phyloP scores from a whole-genome alignment of 2,888 invertebrate genomes.

The Limnephilus lunatus region DNA sequence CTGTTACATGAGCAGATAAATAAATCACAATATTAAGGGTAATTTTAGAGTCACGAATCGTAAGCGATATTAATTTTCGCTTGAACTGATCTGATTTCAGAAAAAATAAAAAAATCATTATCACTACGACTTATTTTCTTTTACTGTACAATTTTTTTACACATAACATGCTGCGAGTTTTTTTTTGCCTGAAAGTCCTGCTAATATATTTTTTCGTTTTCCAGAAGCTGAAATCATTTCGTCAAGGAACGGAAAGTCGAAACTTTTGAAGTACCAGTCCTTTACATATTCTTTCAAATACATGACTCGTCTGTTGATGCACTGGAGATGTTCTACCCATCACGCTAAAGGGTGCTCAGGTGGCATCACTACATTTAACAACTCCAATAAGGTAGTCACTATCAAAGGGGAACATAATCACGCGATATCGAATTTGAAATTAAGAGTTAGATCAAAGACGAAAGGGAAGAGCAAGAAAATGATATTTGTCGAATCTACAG shows the following conservation, averaged over 20 bases:
- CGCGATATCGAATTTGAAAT: not conserved
- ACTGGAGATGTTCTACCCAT: slow-evolving; percentile 41
- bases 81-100: not conserved
- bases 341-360: slow-evolving; percentile 22
- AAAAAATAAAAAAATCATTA: not conserved
- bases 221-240: not conserved
- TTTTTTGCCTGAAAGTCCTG: not conserved
- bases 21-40: no score
- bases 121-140: not conserved
- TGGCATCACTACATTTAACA: slow-evolving; percentile 8
- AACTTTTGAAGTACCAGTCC: not conserved
- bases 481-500: not conserved
- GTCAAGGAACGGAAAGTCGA: not conserved
- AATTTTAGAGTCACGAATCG: no score
- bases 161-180: not conserved
- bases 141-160: not conserved
- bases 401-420: slow-evolving; percentile 9
- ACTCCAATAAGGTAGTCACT: not conserved
- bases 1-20: no score
- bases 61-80: not conserved
- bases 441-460: not conserved
- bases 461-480: not conserved
- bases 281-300: slow-evolving; percentile 23
- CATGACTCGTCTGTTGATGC: not conserved
- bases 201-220: not conserved